These are phyloP conservation scores for Cremastinae sp. DNA, from an alignment of 2,888 invertebrate genomes.

Conservation along the genomic window DNA sequence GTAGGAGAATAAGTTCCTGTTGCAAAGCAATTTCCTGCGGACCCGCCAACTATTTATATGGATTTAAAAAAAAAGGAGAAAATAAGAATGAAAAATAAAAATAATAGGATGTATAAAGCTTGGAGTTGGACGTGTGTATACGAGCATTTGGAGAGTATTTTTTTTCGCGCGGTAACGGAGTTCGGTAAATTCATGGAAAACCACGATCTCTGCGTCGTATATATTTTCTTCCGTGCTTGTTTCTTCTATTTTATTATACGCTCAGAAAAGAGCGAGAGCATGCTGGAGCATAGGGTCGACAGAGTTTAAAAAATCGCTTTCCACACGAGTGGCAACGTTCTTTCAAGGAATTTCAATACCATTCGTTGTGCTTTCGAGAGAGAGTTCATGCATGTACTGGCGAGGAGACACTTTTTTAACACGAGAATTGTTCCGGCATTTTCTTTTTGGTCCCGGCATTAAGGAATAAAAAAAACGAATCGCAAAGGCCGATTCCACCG, in stretches of 20 bases:
- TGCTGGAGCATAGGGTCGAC: slow-evolving; percentile 2
- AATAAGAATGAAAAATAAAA: too few relatives aligned
- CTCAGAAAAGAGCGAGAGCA: neutral
- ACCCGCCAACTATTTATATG: slow-evolving; percentile 51
- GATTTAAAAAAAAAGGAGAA: slow-evolving; percentile 38
- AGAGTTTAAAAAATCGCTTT: slow-evolving; percentile 50
- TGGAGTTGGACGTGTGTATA: neutral
- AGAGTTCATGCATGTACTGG: slow-evolving; percentile 14
- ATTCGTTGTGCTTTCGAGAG: slow-evolving; percentile 44
- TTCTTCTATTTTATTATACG: slow-evolving; percentile 55
- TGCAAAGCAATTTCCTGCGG: slow-evolving; percentile 45
- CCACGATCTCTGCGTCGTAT: slow-evolving; percentile 35
- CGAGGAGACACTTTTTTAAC: slow-evolving; percentile 54
- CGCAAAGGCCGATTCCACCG: too few relatives aligned
- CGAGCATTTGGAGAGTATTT: slow-evolving; percentile 23
- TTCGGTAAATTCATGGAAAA: slow-evolving; percentile 52
- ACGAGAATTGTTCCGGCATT: slow-evolving; percentile 23
- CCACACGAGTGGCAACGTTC: slow-evolving; percentile 48
- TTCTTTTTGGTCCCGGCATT: too few relatives aligned
- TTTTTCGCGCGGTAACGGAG: slow-evolving; percentile 32
- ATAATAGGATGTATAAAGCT: neutral
- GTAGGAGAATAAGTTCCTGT: slow-evolving; percentile 1
- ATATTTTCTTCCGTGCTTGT: slow-evolving; percentile 37
- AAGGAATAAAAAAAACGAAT: too few relatives aligned
- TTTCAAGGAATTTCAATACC: slow-evolving; percentile 54